phyloP scores from a whole-genome alignment of 2,888 invertebrate species.

The Junonia oenone region DNA sequence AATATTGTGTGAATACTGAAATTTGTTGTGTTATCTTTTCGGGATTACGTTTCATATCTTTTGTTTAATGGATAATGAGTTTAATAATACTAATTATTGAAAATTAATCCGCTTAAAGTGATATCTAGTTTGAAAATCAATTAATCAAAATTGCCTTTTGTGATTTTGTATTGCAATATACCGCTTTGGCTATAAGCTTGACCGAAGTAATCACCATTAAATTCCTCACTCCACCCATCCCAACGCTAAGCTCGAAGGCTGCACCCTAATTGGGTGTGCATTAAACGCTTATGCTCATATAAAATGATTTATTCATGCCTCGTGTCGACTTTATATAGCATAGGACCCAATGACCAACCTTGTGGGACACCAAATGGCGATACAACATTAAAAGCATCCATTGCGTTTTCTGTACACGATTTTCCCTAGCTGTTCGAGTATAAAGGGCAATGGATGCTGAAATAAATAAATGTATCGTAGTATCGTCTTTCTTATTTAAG shows the following conservation, averaged over 20 bases:
- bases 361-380: neutral
- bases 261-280: conserved; percentile 55
- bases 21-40: too few species aligned
- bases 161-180: neutral
- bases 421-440: neutral
- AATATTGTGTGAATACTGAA: neutral
- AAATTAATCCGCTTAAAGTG: too few species aligned
- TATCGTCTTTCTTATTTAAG: neutral
- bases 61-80: neutral
- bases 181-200: neutral
- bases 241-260: conserved; percentile 20
- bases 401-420: neutral
- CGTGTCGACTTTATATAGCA: conserved; percentile 35
- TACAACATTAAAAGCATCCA: conserved; percentile 4
- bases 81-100: too few species aligned
- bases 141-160: too few species aligned
- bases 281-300: conserved; percentile 58
- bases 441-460: conserved; percentile 7
- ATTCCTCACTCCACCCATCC: conserved; percentile 1
- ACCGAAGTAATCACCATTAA: conserved; percentile 25
- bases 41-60: too few species aligned
- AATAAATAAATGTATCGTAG: neutral
- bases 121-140: too few species aligned
- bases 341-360: conserved; percentile 19
- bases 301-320: conserved; percentile 56